Evolutionary conservation across 1,140 invertebrate species (phyloP).

Genomic region (Spodoptera litura): DNA sequence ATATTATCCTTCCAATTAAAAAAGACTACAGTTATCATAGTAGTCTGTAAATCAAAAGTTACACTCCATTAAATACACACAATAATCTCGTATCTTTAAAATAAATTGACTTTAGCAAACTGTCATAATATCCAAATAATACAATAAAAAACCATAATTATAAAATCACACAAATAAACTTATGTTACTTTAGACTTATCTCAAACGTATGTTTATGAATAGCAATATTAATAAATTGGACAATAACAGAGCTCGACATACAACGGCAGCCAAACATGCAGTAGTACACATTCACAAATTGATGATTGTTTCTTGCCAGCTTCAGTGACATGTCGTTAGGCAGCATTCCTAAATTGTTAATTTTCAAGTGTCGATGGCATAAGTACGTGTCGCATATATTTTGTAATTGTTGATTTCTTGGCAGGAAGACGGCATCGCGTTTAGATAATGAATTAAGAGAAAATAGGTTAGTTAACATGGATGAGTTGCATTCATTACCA

Average conservation of each 20-base stretch:
- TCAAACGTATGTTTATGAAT: conserved; percentile 38
- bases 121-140: conserved; percentile 13
- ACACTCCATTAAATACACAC: background rate
- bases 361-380: conserved; percentile 67
- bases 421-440: conserved; percentile 83
- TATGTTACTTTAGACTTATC: conserved; percentile 29
- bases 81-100: background rate
- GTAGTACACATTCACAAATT: conserved; percentile 76
- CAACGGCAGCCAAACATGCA: conserved; percentile 80
- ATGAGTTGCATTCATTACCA: conserved; percentile 16
- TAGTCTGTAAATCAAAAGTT: too few species aligned
- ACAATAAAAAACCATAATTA: conserved; percentile 30
- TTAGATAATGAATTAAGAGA: conserved; percentile 56
- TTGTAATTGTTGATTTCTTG: conserved; percentile 65
- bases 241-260: conserved; percentile 75
- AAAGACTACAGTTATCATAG: too few species aligned
- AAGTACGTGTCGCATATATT: conserved; percentile 61
- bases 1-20: background rate
- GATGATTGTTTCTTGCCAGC: conserved; percentile 66
- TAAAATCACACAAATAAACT: conserved; percentile 19
- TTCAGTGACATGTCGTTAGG: conserved; percentile 75
- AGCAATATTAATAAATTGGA: conserved; percentile 56
- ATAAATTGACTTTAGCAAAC: conserved; percentile 4
- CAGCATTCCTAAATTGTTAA: conserved; percentile 77
- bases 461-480: conserved; percentile 46